A percentile compares a stretch with the other conserved stretches of the same genome.
phyloP scores from a whole-genome alignment of 2,888 invertebrate genomes.

The Oxycera nigricornis region DNA sequence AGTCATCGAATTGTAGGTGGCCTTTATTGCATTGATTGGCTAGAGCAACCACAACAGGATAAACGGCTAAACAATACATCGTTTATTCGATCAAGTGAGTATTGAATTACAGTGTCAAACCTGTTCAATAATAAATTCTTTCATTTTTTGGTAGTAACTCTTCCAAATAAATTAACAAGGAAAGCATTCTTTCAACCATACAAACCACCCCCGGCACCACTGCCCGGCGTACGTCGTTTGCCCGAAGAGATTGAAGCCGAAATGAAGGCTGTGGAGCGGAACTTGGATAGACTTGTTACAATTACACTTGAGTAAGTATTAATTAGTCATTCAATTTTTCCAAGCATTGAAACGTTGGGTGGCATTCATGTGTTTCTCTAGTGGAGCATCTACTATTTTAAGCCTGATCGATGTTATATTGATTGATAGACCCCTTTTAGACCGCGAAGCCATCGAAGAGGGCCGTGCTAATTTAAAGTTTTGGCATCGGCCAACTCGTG shows the following conservation, averaged over 20 bases:
- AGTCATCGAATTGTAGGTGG: constrained; percentile 80
- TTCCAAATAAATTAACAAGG: constrained; percentile 65
- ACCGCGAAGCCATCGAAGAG: no score
- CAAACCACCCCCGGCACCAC: constrained; percentile 70
- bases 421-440: no score
- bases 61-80: constrained; percentile 57
- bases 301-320: constrained; percentile 72
- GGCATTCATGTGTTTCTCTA: no score
- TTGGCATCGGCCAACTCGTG: no score
- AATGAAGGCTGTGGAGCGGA: constrained; percentile 74
- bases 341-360: no score
- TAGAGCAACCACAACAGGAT: constrained; percentile 78
- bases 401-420: no score
- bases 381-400: no score
- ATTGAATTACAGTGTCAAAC: neutral
- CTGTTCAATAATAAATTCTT: neutral
- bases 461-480: no score
- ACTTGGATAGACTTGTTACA: constrained; percentile 75
- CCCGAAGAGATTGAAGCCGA: constrained; percentile 85
- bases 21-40: constrained; percentile 74
- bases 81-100: constrained; percentile 58
- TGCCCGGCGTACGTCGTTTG: constrained; percentile 71
- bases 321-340: no score
- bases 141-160: constrained; percentile 56
- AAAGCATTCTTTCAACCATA: constrained; percentile 73